Evolutionary conservation across 1,140 invertebrate genomes (phyloP), one percentile per base, ranked within the genome.

Genomic region (Euura lappo): DNA sequence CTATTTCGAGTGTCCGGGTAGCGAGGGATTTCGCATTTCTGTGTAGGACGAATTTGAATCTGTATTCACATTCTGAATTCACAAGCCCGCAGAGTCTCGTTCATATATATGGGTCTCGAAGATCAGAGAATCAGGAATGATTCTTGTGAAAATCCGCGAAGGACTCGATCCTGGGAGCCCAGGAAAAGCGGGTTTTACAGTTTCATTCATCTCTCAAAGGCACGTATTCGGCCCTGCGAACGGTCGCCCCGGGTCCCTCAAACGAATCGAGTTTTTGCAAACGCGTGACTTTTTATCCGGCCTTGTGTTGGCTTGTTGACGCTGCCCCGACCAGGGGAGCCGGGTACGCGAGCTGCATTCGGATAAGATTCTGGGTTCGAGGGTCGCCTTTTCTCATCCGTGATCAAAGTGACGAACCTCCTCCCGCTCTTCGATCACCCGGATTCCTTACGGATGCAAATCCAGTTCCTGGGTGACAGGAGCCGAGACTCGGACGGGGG

Each of bases 311-410:
- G n/a, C 6, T 64, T 44, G 65, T 67, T 44, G 43, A 60, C 69
- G 65, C 45, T 45, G 47, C 42, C 4, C 3, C 46, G 13, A 72
- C 72, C 75, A 78, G 79, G 75, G 71, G 75, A 68, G 67, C 65
- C 45, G 78, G 82, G 83, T 83, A 85, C 85, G 83, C 77, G 79
- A 79, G 79, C 81, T 79, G 83, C 81, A 86, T 86, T 85, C 82
- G 85, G 85, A 86, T 86, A 79, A 82, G 80, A 72, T 72, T 75
- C 71, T 72, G 69, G 75, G 70, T 66, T 45, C 46, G 72, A 28
- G 28, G 68, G 67, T 70, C 73, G 78, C 13, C 51, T 6, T 60
- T n/a, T n/a, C 51, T 28, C 51, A 11, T 60, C 51, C 51, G 13
- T n/a, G 10, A 82, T 86, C 84, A 86, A 84, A 85, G 81, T 76